Evolutionary conservation across 2,113 vertebrate genomes (phyloP).

Genomic region (Pterocles burchelli): DNA sequence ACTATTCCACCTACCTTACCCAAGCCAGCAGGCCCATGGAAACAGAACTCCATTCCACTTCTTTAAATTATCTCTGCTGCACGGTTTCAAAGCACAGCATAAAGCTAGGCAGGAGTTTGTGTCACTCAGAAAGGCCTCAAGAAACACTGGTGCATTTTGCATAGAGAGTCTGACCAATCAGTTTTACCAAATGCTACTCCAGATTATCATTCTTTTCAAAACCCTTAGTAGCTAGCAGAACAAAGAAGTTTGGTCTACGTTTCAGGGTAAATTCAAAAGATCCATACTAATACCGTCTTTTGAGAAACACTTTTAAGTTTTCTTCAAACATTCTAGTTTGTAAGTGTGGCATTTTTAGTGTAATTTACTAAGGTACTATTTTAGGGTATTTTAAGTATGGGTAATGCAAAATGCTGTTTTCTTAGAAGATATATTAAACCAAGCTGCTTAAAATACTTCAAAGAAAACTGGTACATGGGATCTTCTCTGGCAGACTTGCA

Average conservation of each 20-base stretch:
- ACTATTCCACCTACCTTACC: not conserved
- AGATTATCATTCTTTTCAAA: slow-evolving; percentile 71
- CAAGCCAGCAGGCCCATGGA: slow-evolving; percentile 68
- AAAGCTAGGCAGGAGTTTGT: slow-evolving; percentile 85
- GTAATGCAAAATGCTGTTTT: not conserved
- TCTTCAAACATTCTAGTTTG: not conserved
- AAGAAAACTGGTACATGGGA: slow-evolving; percentile 84
- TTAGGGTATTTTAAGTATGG: not conserved
- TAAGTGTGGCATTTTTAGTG: not conserved
- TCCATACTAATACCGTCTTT: not conserved
- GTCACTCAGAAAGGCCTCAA: slow-evolving; percentile 80
- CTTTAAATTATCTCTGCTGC: slow-evolving; percentile 72
- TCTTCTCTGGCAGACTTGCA: slow-evolving; percentile 83
- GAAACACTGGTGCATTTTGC: slow-evolving; percentile 75
- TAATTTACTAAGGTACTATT: not conserved
- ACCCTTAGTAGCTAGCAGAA: slow-evolving; percentile 70
- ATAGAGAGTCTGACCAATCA: slow-evolving; percentile 77
- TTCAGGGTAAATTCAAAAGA: not conserved
- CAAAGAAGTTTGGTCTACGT: not conserved
- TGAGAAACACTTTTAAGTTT: not conserved
- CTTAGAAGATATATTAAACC: not conserved
- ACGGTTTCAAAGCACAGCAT: slow-evolving; percentile 81
- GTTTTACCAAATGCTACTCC: slow-evolving; percentile 69
- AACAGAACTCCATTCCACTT: slow-evolving; percentile 80
- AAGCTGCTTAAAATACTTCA: slow-evolving; percentile 90